Evolutionary conservation across 2,888 invertebrate species (phyloP), one percentile per base, ranked within the genome.

Genomic region (Plusia festucae): DNA sequence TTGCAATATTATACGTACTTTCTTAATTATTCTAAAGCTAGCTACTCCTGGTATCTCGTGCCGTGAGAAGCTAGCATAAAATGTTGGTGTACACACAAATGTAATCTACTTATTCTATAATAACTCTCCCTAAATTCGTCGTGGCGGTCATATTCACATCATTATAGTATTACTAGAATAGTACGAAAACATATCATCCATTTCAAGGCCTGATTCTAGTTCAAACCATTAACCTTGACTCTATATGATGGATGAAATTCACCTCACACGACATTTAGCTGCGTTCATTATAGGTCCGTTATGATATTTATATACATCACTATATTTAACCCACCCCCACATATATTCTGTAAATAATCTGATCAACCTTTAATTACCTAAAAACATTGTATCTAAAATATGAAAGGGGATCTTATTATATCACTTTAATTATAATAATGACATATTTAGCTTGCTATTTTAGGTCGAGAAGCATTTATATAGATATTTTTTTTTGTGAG

Each of bases 301-400:
- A 49, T 49, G 4, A 49, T 49, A 49, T 49, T 49, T 49, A 18
- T 40, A 40, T 46, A 16, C 46, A 49, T 11, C 9, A 18, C 54
- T 74, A 75, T 70, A 49, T 70, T 70, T 59, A 59, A n/a, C 9
- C 16, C 18, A 40, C 54, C 46, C n/a, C 40, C n/a, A 53, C 53
- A 54, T 46, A 11, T 20, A 30, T 49, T 70, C 53, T 59, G 60
- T 53, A 58, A 51, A 54, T 70, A 70, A 53, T 51, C 16, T 11
- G 20, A 57, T 65, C 13, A 64, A 61, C 54, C 53, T 58, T 64
- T 34, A 6, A 54, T 34, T 46, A 27, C 55, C 65, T 9, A 61
- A 75, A 70, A 68, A 75, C 15, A 27, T 60, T 55, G 53, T 16
- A 65, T 60, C 46, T 55, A 65, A 68, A 64, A 52, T 30, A 54